Evolutionary conservation across 2,113 vertebrate genomes (phyloP).

Genomic region (Hassar affinis): DNA sequence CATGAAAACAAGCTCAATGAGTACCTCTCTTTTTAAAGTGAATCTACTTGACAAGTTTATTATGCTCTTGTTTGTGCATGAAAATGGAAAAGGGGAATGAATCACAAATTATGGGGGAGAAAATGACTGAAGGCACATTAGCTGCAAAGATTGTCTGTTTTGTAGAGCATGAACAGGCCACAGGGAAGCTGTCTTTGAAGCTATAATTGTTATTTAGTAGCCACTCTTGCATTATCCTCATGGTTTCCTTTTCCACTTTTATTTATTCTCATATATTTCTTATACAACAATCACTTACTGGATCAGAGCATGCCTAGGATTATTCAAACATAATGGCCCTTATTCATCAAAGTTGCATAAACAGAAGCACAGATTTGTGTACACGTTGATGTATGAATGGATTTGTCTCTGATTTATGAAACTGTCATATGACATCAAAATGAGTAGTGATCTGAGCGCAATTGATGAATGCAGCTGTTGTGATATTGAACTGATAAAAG

Average conservation of each 20-base stretch:
- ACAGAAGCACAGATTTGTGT: not conserved
- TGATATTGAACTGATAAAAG: not conserved
- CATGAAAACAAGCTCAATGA: not conserved
- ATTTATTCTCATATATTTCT: not conserved
- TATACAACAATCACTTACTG: not conserved
- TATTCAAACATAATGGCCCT: conserved; percentile 13
- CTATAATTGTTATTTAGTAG: conserved; percentile 7
- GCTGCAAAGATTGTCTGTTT: not conserved
- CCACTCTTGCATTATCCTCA: not conserved
- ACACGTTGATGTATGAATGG: not conserved
- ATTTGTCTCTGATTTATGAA: not conserved
- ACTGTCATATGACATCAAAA: not conserved
- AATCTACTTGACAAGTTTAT: not conserved
- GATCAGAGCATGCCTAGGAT: not conserved
- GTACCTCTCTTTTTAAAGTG: not conserved
- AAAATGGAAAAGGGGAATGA: not conserved
- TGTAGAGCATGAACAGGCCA: conserved; percentile 13
- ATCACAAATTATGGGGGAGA: not conserved
- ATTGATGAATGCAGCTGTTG: not conserved
- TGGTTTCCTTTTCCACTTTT: not conserved
- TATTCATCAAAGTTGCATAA: not conserved
- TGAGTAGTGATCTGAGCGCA: not conserved
- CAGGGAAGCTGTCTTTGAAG: not conserved
- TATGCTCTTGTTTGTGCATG: not conserved
- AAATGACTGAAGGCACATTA: not conserved